Evolutionary conservation across 2,113 vertebrate genomes (phyloP), one percentile per base, ranked within the genome.

Genomic region (Gymnarchus niloticus): DNA sequence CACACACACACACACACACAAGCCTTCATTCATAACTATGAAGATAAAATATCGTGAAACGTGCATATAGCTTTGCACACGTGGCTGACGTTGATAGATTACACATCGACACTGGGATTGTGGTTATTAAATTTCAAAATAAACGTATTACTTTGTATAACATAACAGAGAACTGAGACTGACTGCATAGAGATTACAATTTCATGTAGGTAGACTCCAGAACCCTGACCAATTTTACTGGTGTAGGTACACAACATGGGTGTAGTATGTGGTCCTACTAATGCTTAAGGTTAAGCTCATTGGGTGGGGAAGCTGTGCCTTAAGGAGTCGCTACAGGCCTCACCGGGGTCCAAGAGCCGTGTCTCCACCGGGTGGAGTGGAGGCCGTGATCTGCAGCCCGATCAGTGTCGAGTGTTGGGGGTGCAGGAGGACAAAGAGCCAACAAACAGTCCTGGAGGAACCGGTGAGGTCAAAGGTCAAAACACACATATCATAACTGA

Each of bases 341-440:
- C 92, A 99, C 98, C 83, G 95, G 94, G 0, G 97, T 98, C 98
- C 98, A 99, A 56, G 97, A 99, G 86, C 98, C 98, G 0, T 96
- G 96, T 96, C 98, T 93, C 98, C 97, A 99, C 46, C 98, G 96
- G n/a, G 95, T 73, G 65, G 65, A 41, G 94, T 73, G 89, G 86
- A 78, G 94, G 93, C 83, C 93, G 94, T 23, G 93, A 90, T 91
- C 88, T 48, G 91, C 85, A 81, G 97, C 95, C 86, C 93, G 91
- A 0, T 93, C 92, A 14, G 96, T 98, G 88, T 93, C 93, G 83
- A 93, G 92, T 49, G 86, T 73, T 10, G 93, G 88, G 78, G 93
- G 90, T n/a, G 93, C 84, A 87, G 92, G 87, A 10, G 94, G 93
- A 90, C 98, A 99, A 9, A 92, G 76, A 12, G 92, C 88, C 91